Conservation (phyloP, 2,888 invertebrate genomes). For the Chloroclystis v-ata region DNA sequence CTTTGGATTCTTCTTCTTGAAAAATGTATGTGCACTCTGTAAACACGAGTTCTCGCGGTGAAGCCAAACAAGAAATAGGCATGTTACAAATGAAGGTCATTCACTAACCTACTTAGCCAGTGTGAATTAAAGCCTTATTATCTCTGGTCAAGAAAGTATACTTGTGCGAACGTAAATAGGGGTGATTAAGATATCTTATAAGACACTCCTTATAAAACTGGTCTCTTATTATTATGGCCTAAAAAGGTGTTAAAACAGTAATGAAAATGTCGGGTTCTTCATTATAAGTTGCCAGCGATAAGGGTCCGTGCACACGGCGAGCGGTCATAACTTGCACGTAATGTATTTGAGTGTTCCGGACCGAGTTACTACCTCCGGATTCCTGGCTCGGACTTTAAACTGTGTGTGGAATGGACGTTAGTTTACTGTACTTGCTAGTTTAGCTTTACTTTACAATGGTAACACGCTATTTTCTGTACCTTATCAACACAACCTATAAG, state of each 20-base stretch:
- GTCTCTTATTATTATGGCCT: conserved; percentile 7
- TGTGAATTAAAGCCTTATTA: too few species aligned
- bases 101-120: too few species aligned
- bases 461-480: neutral
- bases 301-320: conserved; percentile 12
- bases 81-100: too few species aligned
- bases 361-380: conserved; percentile 36
- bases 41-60: too few species aligned
- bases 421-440: conserved; percentile 1
- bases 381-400: conserved; percentile 19
- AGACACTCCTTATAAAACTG: too few species aligned
- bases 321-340: conserved; percentile 32
- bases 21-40: too few species aligned
- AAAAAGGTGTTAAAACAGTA: conserved; percentile 19
- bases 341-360: conserved; percentile 43
- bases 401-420: conserved; percentile 3
- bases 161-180: too few species aligned
- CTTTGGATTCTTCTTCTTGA: too few species aligned
- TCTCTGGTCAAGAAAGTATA: too few species aligned
- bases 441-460: conserved; percentile 1
- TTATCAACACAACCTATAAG: too few species aligned
- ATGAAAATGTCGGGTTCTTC: conserved; percentile 16
- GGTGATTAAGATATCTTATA: too few species aligned
- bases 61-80: too few species aligned
- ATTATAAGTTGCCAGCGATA: conserved; percentile 19